Evolutionary conservation across 2,797 vertebrate genomes (phyloP), one percentile per base, ranked within the genome.

Genomic region (Danio tinwini): DNA sequence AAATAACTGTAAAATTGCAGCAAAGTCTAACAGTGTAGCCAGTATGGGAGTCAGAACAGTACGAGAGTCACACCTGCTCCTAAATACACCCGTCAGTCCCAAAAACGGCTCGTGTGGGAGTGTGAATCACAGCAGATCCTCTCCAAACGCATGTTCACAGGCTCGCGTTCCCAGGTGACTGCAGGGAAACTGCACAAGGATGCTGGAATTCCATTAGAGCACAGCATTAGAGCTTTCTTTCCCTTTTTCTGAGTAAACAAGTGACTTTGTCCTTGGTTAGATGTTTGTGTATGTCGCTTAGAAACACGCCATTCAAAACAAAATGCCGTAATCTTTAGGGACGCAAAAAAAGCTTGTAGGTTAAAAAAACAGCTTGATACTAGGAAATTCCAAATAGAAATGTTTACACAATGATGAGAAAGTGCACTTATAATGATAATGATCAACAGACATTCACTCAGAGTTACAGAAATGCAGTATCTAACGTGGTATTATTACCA

Each of bases 111-210:
- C 53, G 12, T 19, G 47, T 75, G 62, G 59, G 80, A 81, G 44
- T 71, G 52, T 64, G 37, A 55, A 68, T 37, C 62, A 75, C 11
- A 64, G 61, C 14, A 73, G 39, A 74, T 78, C 62, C 55, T 73
- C 19, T 17, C 17, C 52, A 77, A 77, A 73, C 13, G n/a, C 29
- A 12, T 42, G 56, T 58, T 67, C 61, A 68, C 65, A 73, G 44
- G 40, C 75, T 69, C 10, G 37, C 56, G 63, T 70, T 83, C 64
- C 70, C 82, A 70, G 77, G 77, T 80, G 65, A 82, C 44, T 63
- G 37, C 17, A 64, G 53, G 73, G 14, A 59, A 75, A 59, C 59
- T 40, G 39, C 37, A 64, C 53, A 58, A 75, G 44, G 39, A 75
- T 13, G 45, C 49, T 73, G 73, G 19, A 72, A 68, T 77, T 77